Evolutionary conservation across 2,888 invertebrate species (phyloP).

Genomic region (Epicampocera succincta): DNA sequence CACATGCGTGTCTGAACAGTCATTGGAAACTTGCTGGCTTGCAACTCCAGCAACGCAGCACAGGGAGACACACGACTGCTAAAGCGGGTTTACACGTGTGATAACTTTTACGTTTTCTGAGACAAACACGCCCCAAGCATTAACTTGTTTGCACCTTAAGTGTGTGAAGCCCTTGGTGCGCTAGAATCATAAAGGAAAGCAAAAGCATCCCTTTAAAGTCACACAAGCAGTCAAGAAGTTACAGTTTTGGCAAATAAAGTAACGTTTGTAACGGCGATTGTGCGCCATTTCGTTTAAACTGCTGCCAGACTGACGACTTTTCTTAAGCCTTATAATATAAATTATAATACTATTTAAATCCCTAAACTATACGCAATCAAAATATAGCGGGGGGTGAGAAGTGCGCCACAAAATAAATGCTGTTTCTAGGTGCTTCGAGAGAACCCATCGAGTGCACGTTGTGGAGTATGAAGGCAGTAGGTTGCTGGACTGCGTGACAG

Average conservation of each 20-base stretch:
- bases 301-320: no score
- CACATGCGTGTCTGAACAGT: constrained; percentile 38
- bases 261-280: not conserved
- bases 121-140: constrained; percentile 16
- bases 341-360: no score
- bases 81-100: not conserved
- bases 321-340: no score
- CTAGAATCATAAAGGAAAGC: not conserved
- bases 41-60: not conserved
- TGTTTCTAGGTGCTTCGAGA: no score
- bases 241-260: constrained; percentile 13
- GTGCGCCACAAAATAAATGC: no score
- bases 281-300: no score
- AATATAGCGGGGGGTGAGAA: no score
- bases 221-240: constrained; percentile 57
- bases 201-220: constrained; percentile 46
- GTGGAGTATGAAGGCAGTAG: no score
- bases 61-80: not conserved
- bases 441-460: no score
- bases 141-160: constrained; percentile 44
- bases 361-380: no score
- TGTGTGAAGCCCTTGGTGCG: constrained; percentile 1
- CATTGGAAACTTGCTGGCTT: constrained; percentile 11
- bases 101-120: constrained; percentile 11
- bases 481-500: no score